These are phyloP conservation scores for Cygnus olor DNA, from an alignment of 2,797 vertebrate genomes.

Conservation along the genomic window DNA sequence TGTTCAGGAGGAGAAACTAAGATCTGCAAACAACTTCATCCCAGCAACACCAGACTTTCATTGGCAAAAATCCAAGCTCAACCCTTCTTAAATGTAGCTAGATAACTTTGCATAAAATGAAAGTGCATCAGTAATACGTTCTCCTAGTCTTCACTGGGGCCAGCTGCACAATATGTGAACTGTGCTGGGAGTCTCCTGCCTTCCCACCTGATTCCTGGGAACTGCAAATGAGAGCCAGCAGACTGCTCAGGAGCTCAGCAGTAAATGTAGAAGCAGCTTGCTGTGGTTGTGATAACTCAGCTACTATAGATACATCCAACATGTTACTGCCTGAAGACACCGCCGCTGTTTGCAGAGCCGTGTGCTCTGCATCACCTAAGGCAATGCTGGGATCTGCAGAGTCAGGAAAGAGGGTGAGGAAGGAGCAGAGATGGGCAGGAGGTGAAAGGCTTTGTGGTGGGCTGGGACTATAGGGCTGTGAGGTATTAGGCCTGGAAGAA, in stretches of 20 bases:
- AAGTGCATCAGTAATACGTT: background rate
- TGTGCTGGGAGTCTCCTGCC: background rate
- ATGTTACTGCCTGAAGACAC: background rate
- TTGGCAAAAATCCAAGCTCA: background rate
- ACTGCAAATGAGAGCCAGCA: background rate
- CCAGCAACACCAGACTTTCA: background rate
- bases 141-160: rapidly evolving
- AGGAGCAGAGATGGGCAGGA: background rate
- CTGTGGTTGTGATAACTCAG: background rate
- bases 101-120: background rate
- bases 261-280: background rate
- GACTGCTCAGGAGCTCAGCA: background rate
- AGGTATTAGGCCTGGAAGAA: background rate
- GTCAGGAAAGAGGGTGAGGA: background rate
- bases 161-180: background rate
- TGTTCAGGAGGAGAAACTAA: background rate
- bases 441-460: background rate
- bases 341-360: background rate
- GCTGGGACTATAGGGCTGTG: background rate
- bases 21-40: background rate
- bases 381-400: background rate
- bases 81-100: background rate
- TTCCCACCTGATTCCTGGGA: rapidly evolving
- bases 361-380: background rate
- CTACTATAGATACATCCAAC: background rate